Evolutionary conservation across 2,113 vertebrate genomes (phyloP).

Genomic region (Gymnogyps californianus): DNA sequence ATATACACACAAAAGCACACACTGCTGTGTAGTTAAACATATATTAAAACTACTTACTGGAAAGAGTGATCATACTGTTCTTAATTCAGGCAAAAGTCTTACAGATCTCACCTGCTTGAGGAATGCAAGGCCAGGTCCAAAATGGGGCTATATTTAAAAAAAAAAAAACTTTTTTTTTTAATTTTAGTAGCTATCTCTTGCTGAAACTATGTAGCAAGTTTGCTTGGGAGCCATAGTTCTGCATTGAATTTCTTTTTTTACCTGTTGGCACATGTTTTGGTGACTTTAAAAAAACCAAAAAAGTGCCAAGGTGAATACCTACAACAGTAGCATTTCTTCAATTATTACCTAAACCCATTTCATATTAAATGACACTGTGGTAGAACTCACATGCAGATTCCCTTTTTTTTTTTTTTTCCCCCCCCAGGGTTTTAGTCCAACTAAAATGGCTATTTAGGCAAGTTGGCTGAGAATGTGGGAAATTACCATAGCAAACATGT

Average conservation of each 20-base stretch:
- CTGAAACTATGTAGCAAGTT: background rate
- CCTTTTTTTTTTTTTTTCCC: too few relatives aligned
- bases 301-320: background rate
- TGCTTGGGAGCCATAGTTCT: background rate
- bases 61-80: background rate
- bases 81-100: background rate
- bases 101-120: background rate
- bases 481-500: background rate
- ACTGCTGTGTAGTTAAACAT: background rate
- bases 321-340: background rate
- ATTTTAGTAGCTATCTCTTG: background rate
- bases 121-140: background rate
- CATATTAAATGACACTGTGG: background rate
- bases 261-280: background rate
- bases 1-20: conserved; percentile 22
- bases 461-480: background rate
- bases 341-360: background rate
- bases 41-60: background rate
- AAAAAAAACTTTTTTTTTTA: background rate
- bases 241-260: background rate
- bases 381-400: background rate
- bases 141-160: background rate
- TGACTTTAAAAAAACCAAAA: background rate
- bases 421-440: background rate
- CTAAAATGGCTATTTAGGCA: background rate